These are phyloP conservation scores for Manduca sexta DNA, from an alignment of 1,140 invertebrate species.

Conservation along the genomic window DNA sequence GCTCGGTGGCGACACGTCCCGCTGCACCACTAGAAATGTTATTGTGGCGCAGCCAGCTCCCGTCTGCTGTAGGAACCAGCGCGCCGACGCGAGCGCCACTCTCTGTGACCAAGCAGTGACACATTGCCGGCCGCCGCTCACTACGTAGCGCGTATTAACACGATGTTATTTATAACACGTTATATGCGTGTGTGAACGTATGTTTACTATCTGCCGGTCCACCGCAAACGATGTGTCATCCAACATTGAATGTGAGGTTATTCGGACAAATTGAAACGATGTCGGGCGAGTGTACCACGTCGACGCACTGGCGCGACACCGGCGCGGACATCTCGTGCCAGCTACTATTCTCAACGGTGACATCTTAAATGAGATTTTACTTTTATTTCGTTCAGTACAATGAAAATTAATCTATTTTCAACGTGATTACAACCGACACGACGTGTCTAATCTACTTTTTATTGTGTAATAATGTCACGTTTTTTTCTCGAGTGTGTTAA, in stretches of 20 bases:
- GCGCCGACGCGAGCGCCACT: slow-evolving; percentile 26
- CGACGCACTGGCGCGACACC: slow-evolving; percentile 6
- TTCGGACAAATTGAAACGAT: slow-evolving; percentile 46
- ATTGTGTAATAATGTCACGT: slow-evolving; percentile 6
- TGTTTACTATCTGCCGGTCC: slow-evolving; percentile 63
- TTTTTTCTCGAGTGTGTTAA: background rate
- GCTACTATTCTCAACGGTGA: slow-evolving; percentile 24
- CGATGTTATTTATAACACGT: slow-evolving; percentile 60
- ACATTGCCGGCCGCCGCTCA: slow-evolving; percentile 31
- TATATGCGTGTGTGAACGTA: slow-evolving; percentile 49
- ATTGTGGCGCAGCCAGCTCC: slow-evolving; percentile 9
- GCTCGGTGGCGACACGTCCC: slow-evolving; percentile 22
- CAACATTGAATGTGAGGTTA: slow-evolving; percentile 55
- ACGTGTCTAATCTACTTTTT: slow-evolving; percentile 2
- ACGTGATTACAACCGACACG: background rate
- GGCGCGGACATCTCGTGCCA: slow-evolving; percentile 21
- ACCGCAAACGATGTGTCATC: slow-evolving; percentile 64
- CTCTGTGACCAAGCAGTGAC: slow-evolving; percentile 41
- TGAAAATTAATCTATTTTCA: slow-evolving; percentile 3
- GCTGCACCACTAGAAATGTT: slow-evolving; percentile 31
- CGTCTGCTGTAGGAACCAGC: slow-evolving; percentile 32
- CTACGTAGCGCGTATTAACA: slow-evolving; percentile 62
- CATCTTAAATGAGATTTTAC: slow-evolving; percentile 25
- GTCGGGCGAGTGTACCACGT: slow-evolving; percentile 17
- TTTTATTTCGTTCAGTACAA: slow-evolving; percentile 7